Conservation (phyloP, 2,113 vertebrate genomes). For the Origma solitaria region DNA sequence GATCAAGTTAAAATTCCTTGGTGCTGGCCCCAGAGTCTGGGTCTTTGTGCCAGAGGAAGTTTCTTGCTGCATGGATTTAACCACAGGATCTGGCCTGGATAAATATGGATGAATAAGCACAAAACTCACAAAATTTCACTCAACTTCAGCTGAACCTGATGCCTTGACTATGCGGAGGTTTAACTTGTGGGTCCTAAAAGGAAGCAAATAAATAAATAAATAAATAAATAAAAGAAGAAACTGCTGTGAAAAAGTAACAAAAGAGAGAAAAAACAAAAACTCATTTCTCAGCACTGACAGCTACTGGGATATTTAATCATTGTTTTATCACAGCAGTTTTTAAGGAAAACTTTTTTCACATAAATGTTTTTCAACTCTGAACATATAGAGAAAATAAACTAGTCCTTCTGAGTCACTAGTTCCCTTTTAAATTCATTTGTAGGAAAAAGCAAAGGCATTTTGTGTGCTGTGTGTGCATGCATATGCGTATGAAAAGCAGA, state of each 20-base stretch:
- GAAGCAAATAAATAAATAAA: not conserved
- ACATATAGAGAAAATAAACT: not conserved
- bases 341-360: not conserved
- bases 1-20: not conserved
- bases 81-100: not conserved
- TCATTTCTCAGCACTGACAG: not conserved
- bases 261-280: not conserved
- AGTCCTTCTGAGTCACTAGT: not conserved
- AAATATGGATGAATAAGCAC: fast-evolving
- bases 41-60: not conserved
- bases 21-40: not conserved
- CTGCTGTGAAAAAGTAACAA: not conserved
- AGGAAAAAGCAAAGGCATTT: not conserved
- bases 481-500: fast-evolving
- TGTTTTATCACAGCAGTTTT: not conserved
- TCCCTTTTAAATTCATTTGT: not conserved
- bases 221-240: not conserved
- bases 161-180: not conserved
- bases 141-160: not conserved
- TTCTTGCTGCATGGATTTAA: not conserved
- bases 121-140: not conserved
- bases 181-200: not conserved
- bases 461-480: not conserved
- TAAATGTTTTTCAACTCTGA: not conserved
- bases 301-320: not conserved